Evolutionary conservation across 1,140 invertebrate species (phyloP), one percentile per base, ranked within the genome.

Genomic region (Pseudomyrmex cubaensis): DNA sequence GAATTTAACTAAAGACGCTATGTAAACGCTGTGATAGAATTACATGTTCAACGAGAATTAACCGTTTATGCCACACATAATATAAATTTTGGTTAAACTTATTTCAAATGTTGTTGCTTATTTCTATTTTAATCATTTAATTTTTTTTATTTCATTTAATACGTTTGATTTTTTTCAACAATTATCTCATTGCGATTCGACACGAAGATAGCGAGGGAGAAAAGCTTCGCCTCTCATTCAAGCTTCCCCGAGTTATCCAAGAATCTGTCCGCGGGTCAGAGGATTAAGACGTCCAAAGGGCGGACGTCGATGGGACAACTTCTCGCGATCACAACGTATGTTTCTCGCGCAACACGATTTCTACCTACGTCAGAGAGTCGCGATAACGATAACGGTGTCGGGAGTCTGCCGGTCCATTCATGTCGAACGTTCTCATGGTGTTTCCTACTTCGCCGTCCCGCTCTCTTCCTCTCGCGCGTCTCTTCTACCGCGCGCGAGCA

Each of bases 321-420:
- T 48, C 25, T 22, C 64, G 52, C 17, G 12, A 76, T 54, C 48
- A 10, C 64, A 64, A 57, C 52, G 75, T 62, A 13, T 57, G 62
- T 69, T 74, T 67, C 75, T 46, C 76, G 54, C 76, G 56, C 76
- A 76, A 44, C 44, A 48, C 56, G 66, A 80, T 80, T 70, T 59
- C 59, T 70, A 57, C 54, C 52, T 63, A 59, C 61, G 85, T 83
- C 67, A 75, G 72, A 9, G 54, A 10, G 35, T 2, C 50, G 63
- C 84, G 87, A 90, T 89, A 89, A 91, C 87, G 87, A 92, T 91
- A 92, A 92, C 90, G 91, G 87, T 90, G 80, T 85, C 83, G 83
- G 82, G 70, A 82, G 83, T 82, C 85, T 73, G 69, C 82, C 74
- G 80, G 86, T 86, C 83, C 85, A 90, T 91, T 92, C 88, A 89